Percentiles rank a stretch among this genome's conserved stretches.
Evolutionary conservation across 2,113 vertebrate species (phyloP).

Genomic region (Mesembrinibis cayennensis): DNA sequence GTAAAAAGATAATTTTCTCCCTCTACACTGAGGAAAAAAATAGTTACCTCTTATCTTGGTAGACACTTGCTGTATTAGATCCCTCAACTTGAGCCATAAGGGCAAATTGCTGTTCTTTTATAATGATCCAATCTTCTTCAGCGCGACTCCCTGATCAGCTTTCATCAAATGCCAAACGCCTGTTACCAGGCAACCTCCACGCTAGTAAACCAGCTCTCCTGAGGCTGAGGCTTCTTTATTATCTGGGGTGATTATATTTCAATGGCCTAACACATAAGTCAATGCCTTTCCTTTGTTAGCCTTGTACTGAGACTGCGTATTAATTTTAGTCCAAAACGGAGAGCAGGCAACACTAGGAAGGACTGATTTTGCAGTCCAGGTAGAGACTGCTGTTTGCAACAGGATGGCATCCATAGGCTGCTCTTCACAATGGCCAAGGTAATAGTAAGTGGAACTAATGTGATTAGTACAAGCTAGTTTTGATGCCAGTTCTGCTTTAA

Average conservation of each 20-base stretch:
- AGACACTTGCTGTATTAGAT: not conserved
- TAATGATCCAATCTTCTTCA: conserved; percentile 15
- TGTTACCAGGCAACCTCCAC: not conserved
- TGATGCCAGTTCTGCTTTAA: not conserved
- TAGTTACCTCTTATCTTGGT: not conserved
- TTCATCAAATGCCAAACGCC: not conserved
- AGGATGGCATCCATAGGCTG: not conserved
- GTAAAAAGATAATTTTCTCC: not conserved
- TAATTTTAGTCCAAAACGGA: not conserved
- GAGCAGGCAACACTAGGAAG: not conserved
- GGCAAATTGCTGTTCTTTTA: conserved; percentile 2
- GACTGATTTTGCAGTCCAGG: not conserved
- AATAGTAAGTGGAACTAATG: not conserved
- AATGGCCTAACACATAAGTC: not conserved
- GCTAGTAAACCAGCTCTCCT: not conserved
- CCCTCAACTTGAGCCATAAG: not conserved
- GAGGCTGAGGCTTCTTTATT: not conserved
- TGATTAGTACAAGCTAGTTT: not conserved
- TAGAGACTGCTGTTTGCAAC: not conserved
- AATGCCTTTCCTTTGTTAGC: not conserved
- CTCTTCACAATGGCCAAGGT: not conserved
- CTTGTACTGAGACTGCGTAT: not conserved
- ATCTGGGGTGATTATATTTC: not conserved
- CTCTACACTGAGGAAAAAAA: not conserved
- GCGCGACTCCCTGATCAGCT: not conserved